phyloP scores from a whole-genome alignment of 2,113 vertebrate species.

The Mustelus asterias region DNA sequence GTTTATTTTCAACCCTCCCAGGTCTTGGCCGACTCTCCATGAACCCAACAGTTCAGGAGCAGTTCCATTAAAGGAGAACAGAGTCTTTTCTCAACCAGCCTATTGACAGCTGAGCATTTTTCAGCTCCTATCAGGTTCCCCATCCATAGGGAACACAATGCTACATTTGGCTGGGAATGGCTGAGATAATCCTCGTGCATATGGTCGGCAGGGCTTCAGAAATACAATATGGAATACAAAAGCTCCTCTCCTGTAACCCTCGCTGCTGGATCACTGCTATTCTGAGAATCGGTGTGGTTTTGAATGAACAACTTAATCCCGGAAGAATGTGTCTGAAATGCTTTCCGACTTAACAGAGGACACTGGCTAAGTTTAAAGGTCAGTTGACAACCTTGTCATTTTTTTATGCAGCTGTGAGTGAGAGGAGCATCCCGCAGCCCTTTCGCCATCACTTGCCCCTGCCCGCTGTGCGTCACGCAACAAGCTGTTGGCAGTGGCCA shows the following conservation, averaged over 20 bases:
- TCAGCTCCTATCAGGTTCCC: background rate
- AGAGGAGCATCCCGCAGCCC: background rate
- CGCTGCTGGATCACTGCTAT: background rate
- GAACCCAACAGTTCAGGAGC: background rate
- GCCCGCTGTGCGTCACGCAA: background rate
- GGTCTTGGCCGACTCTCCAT: background rate
- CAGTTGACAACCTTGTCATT: constrained; percentile 1
- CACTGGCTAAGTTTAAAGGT: constrained; percentile 3
- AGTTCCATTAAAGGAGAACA: background rate
- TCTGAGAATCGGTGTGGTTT: constrained; percentile 16
- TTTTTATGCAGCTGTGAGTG: background rate
- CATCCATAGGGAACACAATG: background rate
- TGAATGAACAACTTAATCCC: constrained; percentile 4
- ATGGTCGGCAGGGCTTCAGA: background rate
- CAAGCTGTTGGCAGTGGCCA: background rate
- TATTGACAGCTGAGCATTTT: constrained; percentile 31
- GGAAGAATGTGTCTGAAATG: constrained; percentile 15
- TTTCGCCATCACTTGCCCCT: no score
- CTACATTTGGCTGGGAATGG: background rate
- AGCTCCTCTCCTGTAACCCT: background rate
- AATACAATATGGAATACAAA: constrained; percentile 35
- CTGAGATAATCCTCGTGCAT: constrained; percentile 34
- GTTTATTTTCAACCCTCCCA: constrained; percentile 31
- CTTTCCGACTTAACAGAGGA: background rate
- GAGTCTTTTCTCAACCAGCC: background rate